These are phyloP conservation scores for Asobara japonica DNA, from an alignment of 1,140 invertebrate species.

Conservation along the genomic window DNA sequence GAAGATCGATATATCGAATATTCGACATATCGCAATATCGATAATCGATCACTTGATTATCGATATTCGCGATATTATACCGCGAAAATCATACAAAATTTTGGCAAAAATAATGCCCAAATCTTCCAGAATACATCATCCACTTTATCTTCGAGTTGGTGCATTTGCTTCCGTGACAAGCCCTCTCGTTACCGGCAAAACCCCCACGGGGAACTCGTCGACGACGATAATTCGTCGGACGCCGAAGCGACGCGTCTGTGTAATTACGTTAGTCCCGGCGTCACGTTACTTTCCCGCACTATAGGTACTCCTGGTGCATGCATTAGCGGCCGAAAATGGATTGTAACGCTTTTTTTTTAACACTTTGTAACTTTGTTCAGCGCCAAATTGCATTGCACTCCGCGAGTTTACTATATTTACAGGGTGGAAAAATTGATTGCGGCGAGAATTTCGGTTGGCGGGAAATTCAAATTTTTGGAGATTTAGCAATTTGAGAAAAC, in stretches of 20 bases:
- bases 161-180: neutral
- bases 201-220: conserved; percentile 6
- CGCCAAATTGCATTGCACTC: conserved; percentile 23
- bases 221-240: conserved; percentile 30
- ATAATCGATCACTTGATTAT: too few species aligned
- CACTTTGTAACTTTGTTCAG: neutral
- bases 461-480: too few species aligned
- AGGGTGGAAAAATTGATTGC: too few species aligned
- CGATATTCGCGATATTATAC: too few species aligned
- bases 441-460: neutral
- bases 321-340: conserved; percentile 28
- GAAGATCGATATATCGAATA: too few species aligned
- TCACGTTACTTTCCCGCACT: conserved; percentile 24
- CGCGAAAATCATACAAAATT: too few species aligned
- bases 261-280: conserved; percentile 25
- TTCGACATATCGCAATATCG: too few species aligned
- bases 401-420: too few species aligned
- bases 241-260: conserved; percentile 19
- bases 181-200: neutral
- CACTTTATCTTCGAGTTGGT: too few species aligned
- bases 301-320: conserved; percentile 17
- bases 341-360: neutral
- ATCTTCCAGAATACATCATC: too few species aligned
- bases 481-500: neutral
- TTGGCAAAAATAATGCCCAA: too few species aligned